Conservation (phyloP, 2,888 invertebrate genomes). For the Catonia carolina region DNA sequence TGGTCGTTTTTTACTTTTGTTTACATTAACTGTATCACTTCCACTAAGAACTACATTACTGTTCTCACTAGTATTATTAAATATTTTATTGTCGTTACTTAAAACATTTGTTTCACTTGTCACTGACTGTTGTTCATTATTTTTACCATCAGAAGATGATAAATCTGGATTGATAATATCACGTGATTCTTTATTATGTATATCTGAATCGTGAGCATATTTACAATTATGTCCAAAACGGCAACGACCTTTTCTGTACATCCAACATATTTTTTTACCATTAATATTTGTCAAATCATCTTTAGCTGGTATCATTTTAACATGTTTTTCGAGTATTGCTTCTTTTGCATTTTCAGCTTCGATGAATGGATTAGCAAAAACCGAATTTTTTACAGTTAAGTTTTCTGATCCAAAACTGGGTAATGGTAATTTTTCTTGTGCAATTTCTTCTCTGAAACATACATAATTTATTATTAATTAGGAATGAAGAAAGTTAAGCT, state of each 20-base stretch:
- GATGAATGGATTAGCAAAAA: constrained; percentile 80
- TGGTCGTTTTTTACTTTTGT: constrained; percentile 60
- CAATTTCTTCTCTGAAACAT: too few species aligned
- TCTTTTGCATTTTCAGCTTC: constrained; percentile 81
- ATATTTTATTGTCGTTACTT: constrained; percentile 41
- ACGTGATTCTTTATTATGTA: constrained; percentile 47
- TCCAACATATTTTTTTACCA: constrained; percentile 88
- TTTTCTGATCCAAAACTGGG: constrained; percentile 32
- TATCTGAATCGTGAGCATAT: constrained; percentile 84
- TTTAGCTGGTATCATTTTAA: constrained; percentile 76
- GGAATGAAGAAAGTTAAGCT: too few species aligned
- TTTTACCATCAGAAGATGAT: constrained; percentile 11
- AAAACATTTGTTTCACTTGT: constrained; percentile 16
- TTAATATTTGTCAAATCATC: constrained; percentile 72
- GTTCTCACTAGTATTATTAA: too few species aligned
- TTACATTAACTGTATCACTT: constrained; percentile 45
- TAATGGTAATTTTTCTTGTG: constrained; percentile 37
- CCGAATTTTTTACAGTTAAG: constrained; percentile 55
- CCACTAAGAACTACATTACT: constrained; percentile 36
- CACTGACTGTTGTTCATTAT: constrained; percentile 4
- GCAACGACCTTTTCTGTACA: constrained; percentile 83
- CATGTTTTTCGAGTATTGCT: constrained; percentile 82
- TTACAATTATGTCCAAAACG: constrained; percentile 88
- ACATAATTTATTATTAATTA: too few species aligned
- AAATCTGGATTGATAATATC: neutral